These are phyloP conservation scores for Pardalotus punctatus DNA, from an alignment of 2,113 vertebrate species.

Conservation along the genomic window DNA sequence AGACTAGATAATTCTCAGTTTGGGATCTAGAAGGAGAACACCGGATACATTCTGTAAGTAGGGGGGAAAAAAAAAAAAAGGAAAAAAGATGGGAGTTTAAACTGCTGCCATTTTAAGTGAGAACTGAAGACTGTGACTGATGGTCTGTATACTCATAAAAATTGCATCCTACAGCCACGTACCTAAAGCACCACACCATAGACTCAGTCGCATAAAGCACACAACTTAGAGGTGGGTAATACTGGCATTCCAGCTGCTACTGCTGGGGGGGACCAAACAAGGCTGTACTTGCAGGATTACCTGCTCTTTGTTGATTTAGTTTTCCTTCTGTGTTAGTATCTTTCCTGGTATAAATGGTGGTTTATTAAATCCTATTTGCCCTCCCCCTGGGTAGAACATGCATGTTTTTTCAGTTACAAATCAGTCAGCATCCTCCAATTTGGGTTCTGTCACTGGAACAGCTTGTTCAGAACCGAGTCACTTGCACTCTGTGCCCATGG, in stretches of 20 bases:
- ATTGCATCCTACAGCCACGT: neutral
- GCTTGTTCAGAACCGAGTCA: neutral
- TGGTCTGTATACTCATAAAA: neutral
- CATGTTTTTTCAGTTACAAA: neutral
- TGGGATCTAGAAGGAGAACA: neutral
- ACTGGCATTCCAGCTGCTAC: neutral
- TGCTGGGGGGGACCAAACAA: neutral
- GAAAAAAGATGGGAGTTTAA: neutral
- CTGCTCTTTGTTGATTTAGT: neutral
- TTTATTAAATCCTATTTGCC: neutral
- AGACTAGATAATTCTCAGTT: neutral
- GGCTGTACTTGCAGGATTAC: neutral
- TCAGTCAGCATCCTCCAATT: neutral
- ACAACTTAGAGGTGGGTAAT: neutral
- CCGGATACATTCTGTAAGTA: fast-evolving
- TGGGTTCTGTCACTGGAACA: neutral
- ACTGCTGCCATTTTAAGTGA: fast-evolving
- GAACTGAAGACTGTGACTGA: neutral
- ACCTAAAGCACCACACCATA: neutral
- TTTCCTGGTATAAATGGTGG: neutral
- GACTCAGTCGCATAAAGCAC: neutral
- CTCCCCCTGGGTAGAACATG: neutral
- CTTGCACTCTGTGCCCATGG: neutral
- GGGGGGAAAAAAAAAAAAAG: neutral
- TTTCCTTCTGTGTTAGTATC: neutral